A percentile compares a stretch with the other conserved stretches of the same genome.
Conservation (phyloP, 2,797 vertebrate genomes). For the Alexandromys oeconomus region DNA sequence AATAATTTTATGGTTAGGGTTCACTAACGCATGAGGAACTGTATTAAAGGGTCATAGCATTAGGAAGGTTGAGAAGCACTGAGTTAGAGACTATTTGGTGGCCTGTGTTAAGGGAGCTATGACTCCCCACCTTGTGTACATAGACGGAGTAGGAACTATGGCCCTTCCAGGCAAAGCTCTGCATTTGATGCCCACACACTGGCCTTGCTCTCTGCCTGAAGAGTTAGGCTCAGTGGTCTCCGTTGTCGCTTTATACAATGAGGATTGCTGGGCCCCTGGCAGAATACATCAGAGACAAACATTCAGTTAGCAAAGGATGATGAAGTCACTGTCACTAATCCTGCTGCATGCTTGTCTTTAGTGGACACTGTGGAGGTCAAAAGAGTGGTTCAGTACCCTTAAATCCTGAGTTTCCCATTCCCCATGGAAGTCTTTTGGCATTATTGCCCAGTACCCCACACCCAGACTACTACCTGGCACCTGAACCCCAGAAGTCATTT, state of each 20-base stretch:
- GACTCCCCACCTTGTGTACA: background rate
- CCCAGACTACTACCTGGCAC: background rate
- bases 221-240: background rate
- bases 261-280: background rate
- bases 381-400: background rate
- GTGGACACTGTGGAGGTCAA: background rate
- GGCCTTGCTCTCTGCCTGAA: background rate
- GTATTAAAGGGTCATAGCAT: background rate
- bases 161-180: background rate
- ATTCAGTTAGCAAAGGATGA: background rate
- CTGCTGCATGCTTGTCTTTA: background rate
- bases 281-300: background rate
- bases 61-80: background rate
- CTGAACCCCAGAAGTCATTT: background rate
- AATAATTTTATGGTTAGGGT: background rate
- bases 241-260: background rate
- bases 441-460: background rate
- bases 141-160: background rate
- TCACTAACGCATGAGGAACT: background rate
- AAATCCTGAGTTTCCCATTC: background rate
- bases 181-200: background rate
- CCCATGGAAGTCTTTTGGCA: background rate
- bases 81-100: background rate
- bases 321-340: background rate
- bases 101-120: background rate